Evolutionary conservation across 2,797 vertebrate genomes (phyloP).

Genomic region (Masticophis lateralis): DNA sequence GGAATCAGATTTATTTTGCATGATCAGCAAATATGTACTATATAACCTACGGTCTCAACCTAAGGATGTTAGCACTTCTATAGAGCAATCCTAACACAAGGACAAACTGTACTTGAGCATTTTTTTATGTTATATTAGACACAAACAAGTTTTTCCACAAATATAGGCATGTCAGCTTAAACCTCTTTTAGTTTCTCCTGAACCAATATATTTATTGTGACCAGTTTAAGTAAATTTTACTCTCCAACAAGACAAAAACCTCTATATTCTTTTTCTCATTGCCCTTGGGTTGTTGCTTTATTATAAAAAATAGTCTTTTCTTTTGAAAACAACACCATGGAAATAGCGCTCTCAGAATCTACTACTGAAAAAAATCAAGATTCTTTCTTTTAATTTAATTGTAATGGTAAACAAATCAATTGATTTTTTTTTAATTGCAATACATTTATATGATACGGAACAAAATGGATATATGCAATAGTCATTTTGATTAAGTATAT

Average conservation of each 20-base stretch:
- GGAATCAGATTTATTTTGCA: slow-evolving; percentile 52
- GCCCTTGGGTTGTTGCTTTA: neutral
- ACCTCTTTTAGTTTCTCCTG: slow-evolving; percentile 55
- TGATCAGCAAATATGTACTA: slow-evolving; percentile 41
- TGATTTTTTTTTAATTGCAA: neutral
- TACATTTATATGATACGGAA: too few species aligned
- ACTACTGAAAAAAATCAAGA: neutral
- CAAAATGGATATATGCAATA: neutral
- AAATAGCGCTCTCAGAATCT: neutral
- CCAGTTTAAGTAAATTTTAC: slow-evolving; percentile 47
- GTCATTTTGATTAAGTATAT: neutral
- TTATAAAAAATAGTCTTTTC: neutral
- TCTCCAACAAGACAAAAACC: neutral
- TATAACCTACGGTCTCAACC: slow-evolving; percentile 60
- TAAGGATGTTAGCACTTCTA: slow-evolving; percentile 59
- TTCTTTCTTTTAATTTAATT: neutral
- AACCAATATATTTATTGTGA: slow-evolving; percentile 60
- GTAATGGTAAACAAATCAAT: neutral
- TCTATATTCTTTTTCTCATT: neutral
- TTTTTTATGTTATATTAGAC: slow-evolving; percentile 51
- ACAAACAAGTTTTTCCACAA: slow-evolving; percentile 59
- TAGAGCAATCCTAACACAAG: slow-evolving; percentile 56
- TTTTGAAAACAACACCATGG: neutral
- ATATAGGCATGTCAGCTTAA: slow-evolving; percentile 56
- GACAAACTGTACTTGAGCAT: slow-evolving; percentile 63